Evolutionary conservation across 1,140 invertebrate genomes (phyloP), one percentile per base, ranked within the genome.

Genomic region (Campoletis sonorensis): DNA sequence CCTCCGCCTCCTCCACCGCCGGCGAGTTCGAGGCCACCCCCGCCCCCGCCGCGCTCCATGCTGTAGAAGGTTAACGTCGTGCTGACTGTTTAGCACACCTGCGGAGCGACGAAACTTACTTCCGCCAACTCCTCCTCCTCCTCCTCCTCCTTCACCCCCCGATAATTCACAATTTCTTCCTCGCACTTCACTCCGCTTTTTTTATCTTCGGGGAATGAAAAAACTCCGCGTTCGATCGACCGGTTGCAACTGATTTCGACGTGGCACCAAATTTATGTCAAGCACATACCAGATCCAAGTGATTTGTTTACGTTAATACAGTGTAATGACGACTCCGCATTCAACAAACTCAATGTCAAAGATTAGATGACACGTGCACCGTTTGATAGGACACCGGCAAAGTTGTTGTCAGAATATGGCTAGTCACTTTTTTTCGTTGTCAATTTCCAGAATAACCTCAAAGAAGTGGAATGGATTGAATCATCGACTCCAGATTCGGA

Each of bases 1-100:
- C 93, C 92, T 92, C 94, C 93, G 93, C 94, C 79, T 88, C 90
- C 89, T 92, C 94, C 94, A 89, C 92, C 89, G 89, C 92, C 91
- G 90, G 91, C 87, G 87, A 93, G 88, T 91, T 91, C 86, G 93
- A 92, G 80, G 92, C 90, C 89, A 85, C 92, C 87, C 89, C 93
- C 90, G 88, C 87, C 89, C 86, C 88, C 89, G 87, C 89, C 90
- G 80, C 89, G 90, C 86, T 92, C 91, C 91, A 92, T 92, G 68
- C 89, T 91, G 86, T 91, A 92, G 88, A 92, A 91, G 87, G 91
- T 91, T 88, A 92, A 91, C 91, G 91, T 92, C 88, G 89, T 92
- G 91, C 88, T 89, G 90, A 89, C 87, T 82, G 84, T 88, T 86
- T 77, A 64, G 71, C 72, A 83, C 85, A 79, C 84, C 86, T 83